Conservation (phyloP, 2,888 invertebrate species). For the Hirtodrosophila alboralis region DNA sequence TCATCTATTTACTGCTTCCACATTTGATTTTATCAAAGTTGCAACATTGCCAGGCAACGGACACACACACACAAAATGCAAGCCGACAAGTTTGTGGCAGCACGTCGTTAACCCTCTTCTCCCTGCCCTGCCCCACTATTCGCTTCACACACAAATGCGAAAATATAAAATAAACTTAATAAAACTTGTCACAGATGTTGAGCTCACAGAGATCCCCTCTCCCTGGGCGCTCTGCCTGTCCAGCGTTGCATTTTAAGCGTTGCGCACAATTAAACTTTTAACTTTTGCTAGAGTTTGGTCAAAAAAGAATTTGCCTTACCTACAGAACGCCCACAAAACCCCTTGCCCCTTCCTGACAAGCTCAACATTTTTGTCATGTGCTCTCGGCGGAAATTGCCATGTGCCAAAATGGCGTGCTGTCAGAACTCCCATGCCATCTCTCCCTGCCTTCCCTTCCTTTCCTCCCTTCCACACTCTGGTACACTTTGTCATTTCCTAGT, state of each 20-base stretch:
- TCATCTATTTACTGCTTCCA: constrained; percentile 34
- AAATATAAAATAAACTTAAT: constrained; percentile 73
- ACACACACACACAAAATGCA: constrained; percentile 15
- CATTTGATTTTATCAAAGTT: constrained; percentile 60
- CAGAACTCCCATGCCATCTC: constrained; percentile 33
- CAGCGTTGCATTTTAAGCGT: constrained; percentile 58
- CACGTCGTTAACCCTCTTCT: constrained; percentile 40
- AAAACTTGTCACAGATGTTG: constrained; percentile 73
- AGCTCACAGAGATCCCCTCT: constrained; percentile 14
- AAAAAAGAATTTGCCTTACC: constrained; percentile 56
- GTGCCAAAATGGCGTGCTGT: constrained; percentile 63
- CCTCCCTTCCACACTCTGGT: constrained; percentile 3
- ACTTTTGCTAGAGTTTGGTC: constrained; percentile 60
- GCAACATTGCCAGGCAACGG: constrained; percentile 31
- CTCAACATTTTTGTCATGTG: constrained; percentile 66
- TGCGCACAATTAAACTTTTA: constrained; percentile 80
- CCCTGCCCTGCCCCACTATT: not conserved
- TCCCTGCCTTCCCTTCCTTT: not conserved
- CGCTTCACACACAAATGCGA: constrained; percentile 35
- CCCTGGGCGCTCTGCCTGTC: constrained; percentile 17
- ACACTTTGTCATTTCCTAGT: constrained; percentile 48
- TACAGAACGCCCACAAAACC: constrained; percentile 20
- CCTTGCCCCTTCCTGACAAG: constrained; percentile 9
- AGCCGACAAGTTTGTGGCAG: constrained; percentile 57
- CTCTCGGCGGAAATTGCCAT: constrained; percentile 72